Conservation (phyloP, 2,113 vertebrate species). For the Calidris pygmaea region DNA sequence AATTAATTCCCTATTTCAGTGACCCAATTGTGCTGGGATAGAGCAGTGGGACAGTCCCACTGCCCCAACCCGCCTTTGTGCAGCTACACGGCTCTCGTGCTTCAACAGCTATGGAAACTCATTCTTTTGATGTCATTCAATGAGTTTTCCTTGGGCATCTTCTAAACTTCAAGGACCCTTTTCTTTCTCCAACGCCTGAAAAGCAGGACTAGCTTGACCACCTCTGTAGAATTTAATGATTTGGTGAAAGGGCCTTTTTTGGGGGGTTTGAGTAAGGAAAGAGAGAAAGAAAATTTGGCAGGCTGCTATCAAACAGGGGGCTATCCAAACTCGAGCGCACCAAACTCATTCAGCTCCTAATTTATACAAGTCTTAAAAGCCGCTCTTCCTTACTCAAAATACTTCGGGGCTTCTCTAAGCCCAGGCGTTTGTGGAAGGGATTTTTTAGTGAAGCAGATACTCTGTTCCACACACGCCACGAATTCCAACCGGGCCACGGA, state of each 20-base stretch:
- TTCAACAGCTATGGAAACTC: constrained; percentile 84
- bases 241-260: constrained; percentile 77
- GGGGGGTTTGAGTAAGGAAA: constrained; percentile 38
- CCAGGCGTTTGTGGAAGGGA: neutral
- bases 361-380: neutral
- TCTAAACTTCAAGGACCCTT: constrained; percentile 87
- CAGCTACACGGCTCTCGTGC: constrained; percentile 81
- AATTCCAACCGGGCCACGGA: accelerated
- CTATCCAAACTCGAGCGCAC: neutral
- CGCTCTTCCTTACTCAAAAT: neutral
- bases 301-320: constrained; percentile 21
- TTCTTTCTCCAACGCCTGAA: constrained; percentile 78
- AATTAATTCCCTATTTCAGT: constrained; percentile 89
- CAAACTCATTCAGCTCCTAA: neutral
- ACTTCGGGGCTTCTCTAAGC: neutral
- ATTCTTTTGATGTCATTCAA: constrained; percentile 87
- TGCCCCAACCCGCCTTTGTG: constrained; percentile 80
- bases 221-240: constrained; percentile 86
- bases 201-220: constrained; percentile 82
- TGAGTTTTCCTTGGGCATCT: constrained; percentile 85
- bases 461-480: neutral
- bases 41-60: constrained; percentile 79
- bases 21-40: constrained; percentile 86
- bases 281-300: constrained; percentile 72
- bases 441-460: neutral